These are phyloP conservation scores for Deroptyus accipitrinus DNA, from an alignment of 2,113 vertebrate genomes.

Conservation along the genomic window DNA sequence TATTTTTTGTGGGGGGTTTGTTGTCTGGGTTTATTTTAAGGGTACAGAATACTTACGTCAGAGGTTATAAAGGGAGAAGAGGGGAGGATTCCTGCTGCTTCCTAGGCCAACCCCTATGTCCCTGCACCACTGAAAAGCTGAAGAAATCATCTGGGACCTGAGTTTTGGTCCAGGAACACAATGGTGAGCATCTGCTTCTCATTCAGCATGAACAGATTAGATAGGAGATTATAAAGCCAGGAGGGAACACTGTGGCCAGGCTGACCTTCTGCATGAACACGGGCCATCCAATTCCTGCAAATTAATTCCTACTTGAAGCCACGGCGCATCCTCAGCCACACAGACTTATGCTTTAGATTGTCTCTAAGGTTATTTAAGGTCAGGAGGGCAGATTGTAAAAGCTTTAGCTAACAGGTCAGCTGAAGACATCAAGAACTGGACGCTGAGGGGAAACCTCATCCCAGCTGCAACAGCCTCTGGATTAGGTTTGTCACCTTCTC, in stretches of 20 bases:
- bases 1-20: neutral
- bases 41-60: neutral
- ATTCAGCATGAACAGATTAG: neutral
- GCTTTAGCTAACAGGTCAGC: neutral
- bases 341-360: neutral
- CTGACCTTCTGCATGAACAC: neutral
- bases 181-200: neutral
- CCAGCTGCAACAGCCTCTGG: neutral
- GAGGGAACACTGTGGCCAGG: neutral
- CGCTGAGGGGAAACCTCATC: neutral
- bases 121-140: neutral
- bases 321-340: neutral
- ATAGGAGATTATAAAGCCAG: constrained; percentile 16
- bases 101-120: neutral
- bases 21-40: fast-evolving
- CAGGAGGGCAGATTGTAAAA: neutral
- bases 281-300: neutral
- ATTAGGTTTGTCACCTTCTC: neutral
- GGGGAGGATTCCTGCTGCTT: neutral
- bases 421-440: neutral
- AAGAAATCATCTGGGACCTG: neutral
- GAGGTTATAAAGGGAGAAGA: neutral
- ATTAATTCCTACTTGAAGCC: constrained; percentile 28
- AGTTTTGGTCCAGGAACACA: neutral
- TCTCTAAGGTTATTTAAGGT: neutral